Evolutionary conservation across 2,888 invertebrate species (phyloP), one percentile per base, ranked within the genome.

Genomic region (Phyto melanocephala): DNA sequence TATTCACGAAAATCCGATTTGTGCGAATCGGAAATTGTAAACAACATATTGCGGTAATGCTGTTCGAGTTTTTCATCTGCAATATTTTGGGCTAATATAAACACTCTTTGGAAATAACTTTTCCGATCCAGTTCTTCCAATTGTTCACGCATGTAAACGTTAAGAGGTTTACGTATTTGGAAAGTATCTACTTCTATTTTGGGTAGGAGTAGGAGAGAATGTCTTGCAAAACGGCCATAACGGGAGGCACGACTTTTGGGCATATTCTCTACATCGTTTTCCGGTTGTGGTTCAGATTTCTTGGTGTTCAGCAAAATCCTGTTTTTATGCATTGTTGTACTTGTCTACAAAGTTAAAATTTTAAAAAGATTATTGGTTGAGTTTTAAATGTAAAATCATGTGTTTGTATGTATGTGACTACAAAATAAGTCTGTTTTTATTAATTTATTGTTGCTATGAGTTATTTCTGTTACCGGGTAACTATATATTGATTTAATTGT

Each of bases 21-120:
- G 17, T 35, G 28, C 13, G 40, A 17, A 15, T 68, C 40, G 2
- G 45, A 33, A 13, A 42, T 5, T 0, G 13, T 20, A 17, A 24
- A 58, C 1, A 45, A n/a, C 2, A n/a, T 56, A 54, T 68, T 40
- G 7, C 10, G 50, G 1, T 35, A 37, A 54, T 24, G 37, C 10
- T 33, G 15, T 11, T 2, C 58, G 22, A 8, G 11, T 20, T 75
- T 78, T 20, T 75, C 63, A 10, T 17, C 40, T 1, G 56, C 56
- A 8, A 84, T 70, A 24, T 88, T 88, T 17, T 85, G 86, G 60
- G 88, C 88, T 45, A 89, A 47, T 2, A 89, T 85, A 2, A 84
- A 88, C 5, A 89, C 86, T 33, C 89, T 87, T 67, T 89, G 89
- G 56, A 86, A 88, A 75, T 88, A 89, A n/a, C 88, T 85, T 13